Evolutionary conservation across 2,797 vertebrate species (phyloP).

Genomic region (Lophius americanus): DNA sequence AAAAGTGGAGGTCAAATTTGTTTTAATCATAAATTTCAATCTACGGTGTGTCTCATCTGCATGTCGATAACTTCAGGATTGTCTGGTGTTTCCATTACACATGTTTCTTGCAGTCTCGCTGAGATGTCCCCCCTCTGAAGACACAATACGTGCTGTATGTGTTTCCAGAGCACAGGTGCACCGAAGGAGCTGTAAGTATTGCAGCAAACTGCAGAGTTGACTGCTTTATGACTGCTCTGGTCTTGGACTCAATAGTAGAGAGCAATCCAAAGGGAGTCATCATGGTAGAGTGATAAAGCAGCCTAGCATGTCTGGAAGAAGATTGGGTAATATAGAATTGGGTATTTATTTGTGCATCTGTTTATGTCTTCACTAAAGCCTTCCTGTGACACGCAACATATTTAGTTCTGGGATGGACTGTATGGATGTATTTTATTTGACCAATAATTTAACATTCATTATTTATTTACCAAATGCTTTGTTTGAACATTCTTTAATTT

Average conservation of each 20-base stretch:
- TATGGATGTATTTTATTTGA: too few species aligned
- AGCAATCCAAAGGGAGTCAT: constrained; percentile 44
- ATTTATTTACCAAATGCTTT: too few species aligned
- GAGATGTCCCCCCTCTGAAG: constrained; percentile 21
- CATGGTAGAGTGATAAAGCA: constrained; percentile 41
- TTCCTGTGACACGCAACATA: neutral
- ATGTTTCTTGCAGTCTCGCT: constrained; percentile 1
- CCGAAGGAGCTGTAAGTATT: constrained; percentile 42
- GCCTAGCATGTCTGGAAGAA: constrained; percentile 24
- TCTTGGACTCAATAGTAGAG: constrained; percentile 5
- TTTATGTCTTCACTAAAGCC: neutral
- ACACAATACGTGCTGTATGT: constrained; percentile 8
- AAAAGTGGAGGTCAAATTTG: too few species aligned
- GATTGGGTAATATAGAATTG: neutral
- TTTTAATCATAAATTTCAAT: neutral
- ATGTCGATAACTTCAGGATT: constrained; percentile 25
- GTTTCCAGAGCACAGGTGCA: constrained; percentile 41
- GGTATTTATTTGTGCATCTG: constrained; percentile 17
- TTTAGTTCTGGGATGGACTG: too few species aligned
- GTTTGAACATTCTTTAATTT: too few species aligned
- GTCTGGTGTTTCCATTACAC: constrained; percentile 39
- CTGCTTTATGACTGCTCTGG: constrained; percentile 50
- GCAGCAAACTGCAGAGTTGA: constrained; percentile 23
- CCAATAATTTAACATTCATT: too few species aligned
- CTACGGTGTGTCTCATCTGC: constrained; percentile 7